Conservation (phyloP, 2,797 vertebrate species). For the Mus spretus region DNA sequence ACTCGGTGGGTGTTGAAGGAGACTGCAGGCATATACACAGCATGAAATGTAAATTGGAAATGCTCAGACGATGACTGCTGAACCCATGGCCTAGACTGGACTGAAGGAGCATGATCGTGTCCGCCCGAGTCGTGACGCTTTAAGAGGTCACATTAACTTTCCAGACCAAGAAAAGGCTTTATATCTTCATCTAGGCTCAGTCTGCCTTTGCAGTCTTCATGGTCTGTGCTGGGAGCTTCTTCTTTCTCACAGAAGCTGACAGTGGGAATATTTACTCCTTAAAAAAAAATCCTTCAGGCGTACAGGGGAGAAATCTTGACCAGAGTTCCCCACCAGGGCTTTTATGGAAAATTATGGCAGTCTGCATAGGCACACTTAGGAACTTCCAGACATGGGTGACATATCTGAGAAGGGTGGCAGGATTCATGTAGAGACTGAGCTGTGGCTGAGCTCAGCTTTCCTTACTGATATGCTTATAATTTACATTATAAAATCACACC, state of each 20-base stretch:
- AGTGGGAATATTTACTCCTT: conserved; percentile 18
- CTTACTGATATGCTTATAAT: conserved; percentile 11
- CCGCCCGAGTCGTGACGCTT: background rate
- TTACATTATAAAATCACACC: background rate
- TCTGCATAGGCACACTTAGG: background rate
- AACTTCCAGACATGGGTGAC: conserved; percentile 21
- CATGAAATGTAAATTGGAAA: background rate
- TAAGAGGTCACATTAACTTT: background rate
- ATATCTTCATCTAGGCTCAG: background rate
- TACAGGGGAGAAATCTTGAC: background rate
- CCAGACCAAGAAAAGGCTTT: conserved; percentile 28
- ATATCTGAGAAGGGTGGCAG: background rate
- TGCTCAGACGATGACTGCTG: background rate
- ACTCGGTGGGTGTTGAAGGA: background rate
- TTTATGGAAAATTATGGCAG: background rate
- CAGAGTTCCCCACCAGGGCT: background rate
- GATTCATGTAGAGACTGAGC: background rate
- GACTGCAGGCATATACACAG: background rate
- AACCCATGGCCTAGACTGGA: background rate
- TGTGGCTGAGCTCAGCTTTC: conserved; percentile 16
- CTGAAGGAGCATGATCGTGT: background rate
- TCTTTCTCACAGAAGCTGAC: conserved; percentile 32
- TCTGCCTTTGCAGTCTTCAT: background rate
- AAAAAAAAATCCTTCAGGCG: background rate
- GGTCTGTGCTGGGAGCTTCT: background rate